These are phyloP conservation scores for Epinephelus fuscoguttatus DNA, from an alignment of 2,113 vertebrate species.

Conservation along the genomic window DNA sequence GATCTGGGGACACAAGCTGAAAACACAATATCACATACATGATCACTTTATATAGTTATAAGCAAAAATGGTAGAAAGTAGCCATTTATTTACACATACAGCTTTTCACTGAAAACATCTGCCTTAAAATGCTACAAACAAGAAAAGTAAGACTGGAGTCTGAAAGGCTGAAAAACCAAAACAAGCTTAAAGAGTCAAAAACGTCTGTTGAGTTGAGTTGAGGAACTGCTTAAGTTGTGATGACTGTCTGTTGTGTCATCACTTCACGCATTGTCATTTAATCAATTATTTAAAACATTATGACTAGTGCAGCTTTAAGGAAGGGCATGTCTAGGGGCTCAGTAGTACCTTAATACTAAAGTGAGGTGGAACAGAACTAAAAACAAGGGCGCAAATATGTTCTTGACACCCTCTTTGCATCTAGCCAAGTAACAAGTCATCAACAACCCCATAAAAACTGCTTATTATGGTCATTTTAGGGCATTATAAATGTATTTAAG, in stretches of 20 bases:
- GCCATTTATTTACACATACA: not conserved
- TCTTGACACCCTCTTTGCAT: not conserved
- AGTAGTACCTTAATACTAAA: not conserved
- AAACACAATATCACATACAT: no score
- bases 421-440: not conserved
- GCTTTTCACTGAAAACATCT: not conserved
- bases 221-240: not conserved
- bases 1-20: not conserved
- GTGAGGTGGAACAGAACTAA: not conserved
- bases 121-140: not conserved
- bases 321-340: not conserved
- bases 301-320: not conserved
- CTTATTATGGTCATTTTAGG: not conserved
- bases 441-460: conserved; percentile 1
- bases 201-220: not conserved
- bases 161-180: not conserved
- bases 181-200: no score
- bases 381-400: no score
- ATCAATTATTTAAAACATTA: not conserved
- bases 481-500: not conserved
- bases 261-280: not conserved
- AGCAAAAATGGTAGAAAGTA: not conserved
- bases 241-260: not conserved
- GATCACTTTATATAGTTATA: no score
- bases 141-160: not conserved